phyloP scores from a whole-genome alignment of 2,888 invertebrate species.

The Platypus cylindrus region DNA sequence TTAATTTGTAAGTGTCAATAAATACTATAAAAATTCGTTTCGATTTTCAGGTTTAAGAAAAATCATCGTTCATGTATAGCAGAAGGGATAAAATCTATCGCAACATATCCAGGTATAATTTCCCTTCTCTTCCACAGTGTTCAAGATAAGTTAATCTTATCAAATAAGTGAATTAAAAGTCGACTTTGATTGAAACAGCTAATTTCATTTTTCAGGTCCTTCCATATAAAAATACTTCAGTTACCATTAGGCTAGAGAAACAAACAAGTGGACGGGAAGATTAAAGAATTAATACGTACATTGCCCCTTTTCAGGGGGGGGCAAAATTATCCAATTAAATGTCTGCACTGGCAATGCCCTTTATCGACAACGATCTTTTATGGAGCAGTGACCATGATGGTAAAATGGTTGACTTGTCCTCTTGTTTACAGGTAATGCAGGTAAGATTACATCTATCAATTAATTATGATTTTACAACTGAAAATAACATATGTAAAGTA shows the following conservation, averaged over 20 bases:
- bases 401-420: constrained; percentile 83
- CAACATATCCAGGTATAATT: constrained; percentile 50
- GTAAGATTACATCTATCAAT: too few relatives aligned
- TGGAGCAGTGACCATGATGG: constrained; percentile 94
- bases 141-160: background rate
- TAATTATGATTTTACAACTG: too few relatives aligned
- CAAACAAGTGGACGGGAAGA: constrained; percentile 3
- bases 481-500: too few relatives aligned
- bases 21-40: too few relatives aligned
- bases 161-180: too few relatives aligned
- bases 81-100: constrained; percentile 53
- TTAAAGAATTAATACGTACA: constrained; percentile 3
- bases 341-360: constrained; percentile 77
- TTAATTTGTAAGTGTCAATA: too few relatives aligned
- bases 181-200: background rate
- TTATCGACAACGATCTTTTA: constrained; percentile 87
- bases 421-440: constrained; percentile 63
- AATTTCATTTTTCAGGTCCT: constrained; percentile 11
- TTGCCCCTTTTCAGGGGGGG: constrained; percentile 41
- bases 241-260: constrained; percentile 9
- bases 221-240: constrained; percentile 10
- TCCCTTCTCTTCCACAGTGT: background rate
- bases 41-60: constrained; percentile 33
- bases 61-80: constrained; percentile 40
- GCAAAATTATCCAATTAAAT: constrained; percentile 41